Evolutionary conservation across 92 coral and sea anemone species (phyloP), one percentile per base, ranked within the genome.

Genomic region (Parazoanthus darwini): DNA sequence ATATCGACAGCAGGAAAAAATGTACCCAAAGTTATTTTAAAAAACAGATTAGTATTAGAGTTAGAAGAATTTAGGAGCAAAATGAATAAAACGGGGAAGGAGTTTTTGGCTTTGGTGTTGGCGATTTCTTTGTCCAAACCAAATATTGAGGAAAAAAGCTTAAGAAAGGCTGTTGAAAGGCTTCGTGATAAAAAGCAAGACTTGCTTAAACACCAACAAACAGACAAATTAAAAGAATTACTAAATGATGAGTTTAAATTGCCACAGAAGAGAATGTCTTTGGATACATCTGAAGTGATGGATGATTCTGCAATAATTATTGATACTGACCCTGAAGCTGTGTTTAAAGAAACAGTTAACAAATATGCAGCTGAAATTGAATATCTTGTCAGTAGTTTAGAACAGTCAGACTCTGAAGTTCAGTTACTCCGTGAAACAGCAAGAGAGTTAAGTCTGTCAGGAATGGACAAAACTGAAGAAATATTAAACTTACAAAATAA

Each of bases 111-210:
- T 59, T 81, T 72, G 85, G 51, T 33, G 73, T 54, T 35, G 16
- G 73, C 13, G 14, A 36, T 59, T 58, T 81, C 85, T 59, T 80
- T 59, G 33, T 81, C 85, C 23, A 81, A 81, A 81, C 48, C 74
- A 81, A 81, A 81, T 59, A 58, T 81, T 22, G 74, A 80, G 71
- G 83, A 58, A 13, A 81, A 81, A 37, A 33, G 51, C 35, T 81
- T 80, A 80, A 80, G 66, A 63, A 35, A 56, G 73, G 84, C 84
- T 37, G 71, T 80, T 59, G 46, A 80, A 29, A 80, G 85, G 85
- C 44, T 81, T 81, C 51, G 73, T 33, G 74, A 58, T 59, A 58
- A 25, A 58, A 81, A 51, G 85, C 74, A 58, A 63, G 73, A 81
- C 13, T 59, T 33, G 65, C 36, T 4, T 8, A 79, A 79, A 48